Conservation (phyloP, 2,113 vertebrate species). For the Centropristis striata region DNA sequence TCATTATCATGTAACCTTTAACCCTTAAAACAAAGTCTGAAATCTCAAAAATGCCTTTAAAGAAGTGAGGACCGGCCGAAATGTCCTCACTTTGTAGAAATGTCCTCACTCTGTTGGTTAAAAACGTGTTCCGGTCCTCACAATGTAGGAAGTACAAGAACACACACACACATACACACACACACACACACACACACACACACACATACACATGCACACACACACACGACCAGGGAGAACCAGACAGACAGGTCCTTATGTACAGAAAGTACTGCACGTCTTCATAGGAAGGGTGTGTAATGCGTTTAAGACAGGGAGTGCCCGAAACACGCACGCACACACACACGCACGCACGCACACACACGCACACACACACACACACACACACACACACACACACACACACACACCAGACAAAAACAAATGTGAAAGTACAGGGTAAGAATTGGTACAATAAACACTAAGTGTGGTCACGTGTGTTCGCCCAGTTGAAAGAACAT, state of each 20-base stretch:
- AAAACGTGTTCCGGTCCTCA: too few relatives aligned
- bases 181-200: too few relatives aligned
- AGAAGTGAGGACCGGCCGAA: too few relatives aligned
- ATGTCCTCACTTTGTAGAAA: too few relatives aligned
- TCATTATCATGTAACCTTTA: too few relatives aligned
- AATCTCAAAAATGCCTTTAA: too few relatives aligned
- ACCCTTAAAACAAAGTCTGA: too few relatives aligned
- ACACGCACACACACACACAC: slow-evolving; percentile 9
- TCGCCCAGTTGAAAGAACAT: slow-evolving; percentile 22
- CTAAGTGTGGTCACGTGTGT: slow-evolving; percentile 38
- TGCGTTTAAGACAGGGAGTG: slow-evolving; percentile 81
- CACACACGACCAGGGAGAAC: slow-evolving; percentile 51
- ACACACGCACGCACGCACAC: slow-evolving; percentile 30
- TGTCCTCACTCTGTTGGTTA: too few relatives aligned
- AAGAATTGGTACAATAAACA: slow-evolving; percentile 56
- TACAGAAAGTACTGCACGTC: slow-evolving; percentile 49
- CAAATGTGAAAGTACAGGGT: slow-evolving; percentile 67
- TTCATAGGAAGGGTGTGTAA: slow-evolving; percentile 59
- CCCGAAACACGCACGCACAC: slow-evolving; percentile 42
- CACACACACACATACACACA: slow-evolving; percentile 19
- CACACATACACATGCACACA: slow-evolving; percentile 20
- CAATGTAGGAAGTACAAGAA: too few relatives aligned
- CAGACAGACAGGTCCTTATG: slow-evolving; percentile 72
- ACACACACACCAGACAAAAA: slow-evolving; percentile 51
- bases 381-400: slow-evolving; percentile 35